Base-by-base conservation (phyloP, 2,797 vertebrate species). In the Gorsachius magnificus region DNA sequence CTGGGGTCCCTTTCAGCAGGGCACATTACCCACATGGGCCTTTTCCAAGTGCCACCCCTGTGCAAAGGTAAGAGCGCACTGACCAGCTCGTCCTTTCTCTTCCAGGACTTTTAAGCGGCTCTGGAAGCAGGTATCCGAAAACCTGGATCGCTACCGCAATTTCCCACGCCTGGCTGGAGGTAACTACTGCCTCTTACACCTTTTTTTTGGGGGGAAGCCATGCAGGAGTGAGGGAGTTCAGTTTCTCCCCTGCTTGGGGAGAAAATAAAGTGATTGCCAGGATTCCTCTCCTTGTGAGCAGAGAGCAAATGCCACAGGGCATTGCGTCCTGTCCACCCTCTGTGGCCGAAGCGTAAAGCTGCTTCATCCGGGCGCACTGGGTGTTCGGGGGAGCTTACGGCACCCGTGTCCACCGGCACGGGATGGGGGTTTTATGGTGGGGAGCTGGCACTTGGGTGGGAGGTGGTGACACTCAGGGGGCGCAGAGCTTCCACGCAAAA, bases 121-220 rank as follows among this genome's bases (percentile, higher is more conserved):
- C 45, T 99, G 99, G 99, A 99, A 99, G 95, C 99, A 99, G 96
- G 99, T 99, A 4, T 98, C 99, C 0, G 97, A 99, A 84, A 99
- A 99, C 97, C 97, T 99, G 97, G 99, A 99, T 95, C 92, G 63
- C 28, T 99, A 99, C 97, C 98, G 95, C 82, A 99, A 97, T 9
- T 99, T 99, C 94, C 99, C 99, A 2, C 98, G 99, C 11, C 97
- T 99, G 85, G 98, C 98, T 0, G 99, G 99, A 98, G 99, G 99
- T 99, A 88, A 97, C 98, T 2, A 18, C 19, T 5, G 0, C 45
- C 11, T 24, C 66, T 35, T 5, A 20, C 26, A 7, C 29, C 19
- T 3, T 31, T 31, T 1, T 8, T 57, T 25, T 5, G 9, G 8
- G 24, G 54, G 25, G 7, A 20, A 31, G 21, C 33, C 33, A 0